Evolutionary conservation across 2,888 invertebrate genomes (phyloP).

Genomic region (Dryocosmus kuriphilus): DNA sequence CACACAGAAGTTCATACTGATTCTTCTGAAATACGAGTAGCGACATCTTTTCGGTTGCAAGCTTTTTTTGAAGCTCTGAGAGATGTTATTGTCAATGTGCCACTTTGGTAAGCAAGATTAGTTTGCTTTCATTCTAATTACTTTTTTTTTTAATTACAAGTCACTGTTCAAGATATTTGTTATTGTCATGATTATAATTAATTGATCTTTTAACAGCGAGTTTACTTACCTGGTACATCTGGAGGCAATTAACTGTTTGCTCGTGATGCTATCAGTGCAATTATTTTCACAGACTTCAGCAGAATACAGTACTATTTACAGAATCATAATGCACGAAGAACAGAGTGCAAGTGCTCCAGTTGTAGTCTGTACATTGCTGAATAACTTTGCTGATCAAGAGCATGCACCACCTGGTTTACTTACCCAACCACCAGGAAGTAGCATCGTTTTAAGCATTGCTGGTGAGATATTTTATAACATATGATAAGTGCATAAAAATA

Average conservation of each 20-base stretch:
- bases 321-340: slow-evolving; percentile 84
- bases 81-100: slow-evolving; percentile 89
- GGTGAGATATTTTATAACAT: slow-evolving; percentile 72
- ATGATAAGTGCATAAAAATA: neutral
- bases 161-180: neutral
- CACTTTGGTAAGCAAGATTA: slow-evolving; percentile 81
- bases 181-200: neutral
- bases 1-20: slow-evolving; percentile 84
- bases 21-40: slow-evolving; percentile 56
- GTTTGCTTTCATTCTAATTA: neutral
- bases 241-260: slow-evolving; percentile 91
- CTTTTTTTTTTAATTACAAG: too few species aligned
- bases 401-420: slow-evolving; percentile 85
- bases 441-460: slow-evolving; percentile 89
- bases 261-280: slow-evolving; percentile 93
- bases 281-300: slow-evolving; percentile 84
- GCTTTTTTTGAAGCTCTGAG: slow-evolving; percentile 87
- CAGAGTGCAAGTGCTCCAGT: slow-evolving; percentile 87
- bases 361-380: slow-evolving; percentile 88
- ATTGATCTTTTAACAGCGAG: slow-evolving; percentile 79
- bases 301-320: slow-evolving; percentile 76
- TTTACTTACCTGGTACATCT: slow-evolving; percentile 91
- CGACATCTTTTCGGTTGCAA: slow-evolving; percentile 80
- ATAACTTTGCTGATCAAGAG: slow-evolving; percentile 85
- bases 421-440: slow-evolving; percentile 84